These are phyloP conservation scores for Anadara kagoshimensis DNA, from an alignment of 1,140 invertebrate genomes.

Conservation along the genomic window DNA sequence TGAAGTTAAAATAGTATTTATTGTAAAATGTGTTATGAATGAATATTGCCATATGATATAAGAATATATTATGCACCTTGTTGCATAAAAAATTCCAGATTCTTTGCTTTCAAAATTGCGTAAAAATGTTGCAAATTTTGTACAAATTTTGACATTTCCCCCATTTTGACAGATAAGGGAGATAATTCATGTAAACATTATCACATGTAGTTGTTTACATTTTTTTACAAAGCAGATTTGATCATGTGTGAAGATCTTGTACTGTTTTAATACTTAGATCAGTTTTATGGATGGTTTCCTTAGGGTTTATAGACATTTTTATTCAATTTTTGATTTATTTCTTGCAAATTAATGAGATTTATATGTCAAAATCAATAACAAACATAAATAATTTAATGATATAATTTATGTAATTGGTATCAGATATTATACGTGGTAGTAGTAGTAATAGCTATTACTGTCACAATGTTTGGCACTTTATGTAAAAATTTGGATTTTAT, in stretches of 20 bases:
- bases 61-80: constrained; percentile 12
- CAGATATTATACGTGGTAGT: too few relatives aligned
- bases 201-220: not conserved
- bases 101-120: not conserved
- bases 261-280: not conserved
- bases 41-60: constrained; percentile 29
- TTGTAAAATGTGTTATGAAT: not conserved
- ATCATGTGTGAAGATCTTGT: not conserved
- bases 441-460: too few relatives aligned
- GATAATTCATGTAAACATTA: constrained; percentile 33
- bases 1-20: constrained; percentile 1
- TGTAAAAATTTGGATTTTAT: too few relatives aligned
- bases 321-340: too few relatives aligned
- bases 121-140: constrained; percentile 6
- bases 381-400: too few relatives aligned
- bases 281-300: not conserved
- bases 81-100: not conserved
- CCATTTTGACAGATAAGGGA: constrained; percentile 52
- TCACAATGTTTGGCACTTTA: too few relatives aligned
- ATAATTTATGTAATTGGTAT: too few relatives aligned
- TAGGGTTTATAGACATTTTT: too few relatives aligned
- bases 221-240: not conserved
- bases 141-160: not conserved
- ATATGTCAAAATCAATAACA: too few relatives aligned
- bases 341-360: too few relatives aligned